These are phyloP conservation scores for Cochlearius cochlearius DNA, from an alignment of 2,113 vertebrate genomes.

Conservation along the genomic window DNA sequence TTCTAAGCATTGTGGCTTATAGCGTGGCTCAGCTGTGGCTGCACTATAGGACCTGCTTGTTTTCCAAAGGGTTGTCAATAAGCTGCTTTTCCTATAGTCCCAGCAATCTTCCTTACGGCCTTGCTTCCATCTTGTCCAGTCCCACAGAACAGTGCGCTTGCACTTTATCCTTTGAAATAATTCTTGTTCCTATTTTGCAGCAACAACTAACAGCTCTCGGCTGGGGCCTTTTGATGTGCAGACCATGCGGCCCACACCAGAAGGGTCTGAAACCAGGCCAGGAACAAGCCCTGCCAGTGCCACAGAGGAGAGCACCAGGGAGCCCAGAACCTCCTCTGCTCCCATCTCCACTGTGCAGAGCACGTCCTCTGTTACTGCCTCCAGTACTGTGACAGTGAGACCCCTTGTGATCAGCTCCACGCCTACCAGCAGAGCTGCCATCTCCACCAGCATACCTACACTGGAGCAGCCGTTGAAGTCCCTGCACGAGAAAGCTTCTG, in stretches of 20 bases:
- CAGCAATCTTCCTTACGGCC: not conserved
- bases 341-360: not conserved
- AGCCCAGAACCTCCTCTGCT: not conserved
- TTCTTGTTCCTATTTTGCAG: constrained; percentile 22
- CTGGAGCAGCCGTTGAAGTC: not conserved
- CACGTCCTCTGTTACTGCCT: not conserved
- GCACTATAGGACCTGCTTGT: not conserved
- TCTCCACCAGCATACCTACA: not conserved
- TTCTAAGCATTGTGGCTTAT: not conserved
- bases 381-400: not conserved
- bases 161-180: not conserved
- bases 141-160: not conserved
- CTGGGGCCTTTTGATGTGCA: not conserved
- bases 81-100: not conserved
- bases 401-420: not conserved
- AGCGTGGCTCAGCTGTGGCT: not conserved
- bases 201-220: not conserved
- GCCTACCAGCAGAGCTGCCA: not conserved
- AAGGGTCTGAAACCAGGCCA: not conserved
- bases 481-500: constrained; percentile 33
- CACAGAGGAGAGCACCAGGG: not conserved
- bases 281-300: not conserved
- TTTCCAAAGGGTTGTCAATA: not conserved
- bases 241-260: not conserved
- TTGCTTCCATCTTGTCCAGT: not conserved